These are phyloP conservation scores for Scomber scombrus DNA, from an alignment of 2,113 vertebrate genomes.

Conservation along the genomic window DNA sequence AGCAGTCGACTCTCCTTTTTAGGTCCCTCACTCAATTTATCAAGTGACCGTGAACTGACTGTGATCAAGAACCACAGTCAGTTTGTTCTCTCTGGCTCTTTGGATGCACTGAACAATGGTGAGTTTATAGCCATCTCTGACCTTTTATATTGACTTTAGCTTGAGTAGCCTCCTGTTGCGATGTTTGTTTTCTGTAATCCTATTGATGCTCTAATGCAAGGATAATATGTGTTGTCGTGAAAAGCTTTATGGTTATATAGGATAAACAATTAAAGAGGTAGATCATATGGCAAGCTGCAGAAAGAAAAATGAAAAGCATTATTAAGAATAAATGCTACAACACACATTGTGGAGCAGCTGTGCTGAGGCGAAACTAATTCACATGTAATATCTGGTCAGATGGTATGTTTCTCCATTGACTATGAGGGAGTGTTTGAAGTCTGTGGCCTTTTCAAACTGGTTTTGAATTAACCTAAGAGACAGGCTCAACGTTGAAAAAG, in stretches of 20 bases:
- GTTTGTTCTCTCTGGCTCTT: slow-evolving; percentile 26
- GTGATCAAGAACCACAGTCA: neutral
- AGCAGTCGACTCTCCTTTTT: slow-evolving; percentile 4
- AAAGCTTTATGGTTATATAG: slow-evolving; percentile 8
- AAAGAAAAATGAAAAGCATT: neutral
- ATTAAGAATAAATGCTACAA: neutral
- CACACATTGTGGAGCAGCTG: neutral
- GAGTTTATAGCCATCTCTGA: slow-evolving; percentile 52
- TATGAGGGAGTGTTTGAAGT: slow-evolving; percentile 46
- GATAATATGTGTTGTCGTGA: slow-evolving; percentile 65
- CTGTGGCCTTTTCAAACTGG: slow-evolving; percentile 63
- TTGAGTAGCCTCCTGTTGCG: slow-evolving; percentile 44
- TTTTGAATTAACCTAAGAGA: slow-evolving; percentile 58
- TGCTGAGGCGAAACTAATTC: neutral
- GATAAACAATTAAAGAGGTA: neutral
- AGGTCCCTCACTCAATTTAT: neutral
- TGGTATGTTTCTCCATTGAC: slow-evolving; percentile 8
- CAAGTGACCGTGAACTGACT: too few species aligned
- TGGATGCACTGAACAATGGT: slow-evolving; percentile 44
- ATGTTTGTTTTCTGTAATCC: slow-evolving; percentile 57
- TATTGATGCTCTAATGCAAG: neutral
- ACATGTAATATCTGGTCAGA: neutral
- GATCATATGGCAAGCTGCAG: neutral
- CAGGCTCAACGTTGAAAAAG: slow-evolving; percentile 23
- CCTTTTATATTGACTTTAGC: slow-evolving; percentile 1